phyloP scores from a whole-genome alignment of 2,797 vertebrate genomes.

The Synanceia verrucosa region DNA sequence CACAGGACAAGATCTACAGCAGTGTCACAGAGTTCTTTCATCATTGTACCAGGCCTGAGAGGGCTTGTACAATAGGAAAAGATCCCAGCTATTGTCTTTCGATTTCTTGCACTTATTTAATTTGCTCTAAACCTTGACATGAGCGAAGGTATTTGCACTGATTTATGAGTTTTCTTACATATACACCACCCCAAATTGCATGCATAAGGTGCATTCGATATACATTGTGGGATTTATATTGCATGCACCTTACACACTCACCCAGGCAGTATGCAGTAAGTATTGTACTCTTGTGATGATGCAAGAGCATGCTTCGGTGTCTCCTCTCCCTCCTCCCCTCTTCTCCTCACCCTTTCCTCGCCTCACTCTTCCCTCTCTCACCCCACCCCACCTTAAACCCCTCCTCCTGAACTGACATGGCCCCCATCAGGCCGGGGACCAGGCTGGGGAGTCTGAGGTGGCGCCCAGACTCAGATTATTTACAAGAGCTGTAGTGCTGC shows the following conservation, averaged over 20 bases:
- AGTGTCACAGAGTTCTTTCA: constrained; percentile 46
- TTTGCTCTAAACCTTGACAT: background rate
- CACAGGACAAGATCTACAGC: constrained; percentile 1
- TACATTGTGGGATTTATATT: background rate
- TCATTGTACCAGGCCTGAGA: constrained; percentile 40
- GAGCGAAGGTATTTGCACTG: background rate
- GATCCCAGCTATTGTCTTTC: background rate
- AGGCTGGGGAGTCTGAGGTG: constrained; percentile 81
- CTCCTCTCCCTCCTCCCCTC: constrained; percentile 28
- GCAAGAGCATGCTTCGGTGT: constrained; percentile 59
- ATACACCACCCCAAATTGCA: background rate
- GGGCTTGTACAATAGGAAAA: constrained; percentile 37
- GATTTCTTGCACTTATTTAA: constrained; percentile 24
- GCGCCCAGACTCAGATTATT: constrained; percentile 84
- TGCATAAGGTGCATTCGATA: no score
- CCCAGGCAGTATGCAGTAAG: constrained; percentile 9
- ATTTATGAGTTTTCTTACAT: background rate
- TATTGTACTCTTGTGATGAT: constrained; percentile 60
- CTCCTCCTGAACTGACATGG: constrained; percentile 69
- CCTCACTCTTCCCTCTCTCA: constrained; percentile 68
- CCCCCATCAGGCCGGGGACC: constrained; percentile 73
- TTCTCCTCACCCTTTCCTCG: constrained; percentile 40
- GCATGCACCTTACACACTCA: background rate
- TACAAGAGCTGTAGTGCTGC: constrained; percentile 80
- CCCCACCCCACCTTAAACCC: constrained; percentile 16